phyloP scores from a whole-genome alignment of 1,140 invertebrate genomes.

The Drosophila pseudoobscura region DNA sequence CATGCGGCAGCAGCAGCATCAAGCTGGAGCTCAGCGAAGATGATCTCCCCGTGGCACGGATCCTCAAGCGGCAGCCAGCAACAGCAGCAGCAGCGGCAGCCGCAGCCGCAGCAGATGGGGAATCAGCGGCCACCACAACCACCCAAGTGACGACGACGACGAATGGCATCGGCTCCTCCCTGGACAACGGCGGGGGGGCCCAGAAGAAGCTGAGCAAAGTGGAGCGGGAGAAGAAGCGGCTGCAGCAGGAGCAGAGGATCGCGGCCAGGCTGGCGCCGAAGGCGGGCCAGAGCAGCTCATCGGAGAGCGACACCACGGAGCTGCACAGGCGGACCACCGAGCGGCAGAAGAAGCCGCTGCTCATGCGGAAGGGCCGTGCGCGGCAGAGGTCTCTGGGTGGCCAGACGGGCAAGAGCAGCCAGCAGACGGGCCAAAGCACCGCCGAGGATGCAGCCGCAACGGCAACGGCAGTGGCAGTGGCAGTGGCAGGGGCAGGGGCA shows the following conservation, averaged over 20 bases:
- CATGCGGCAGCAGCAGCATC: slow-evolving; percentile 27
- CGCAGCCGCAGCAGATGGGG: slow-evolving; percentile 36
- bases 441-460: slow-evolving; percentile 18
- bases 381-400: slow-evolving; percentile 29
- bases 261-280: slow-evolving; percentile 64
- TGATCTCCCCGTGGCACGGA: slow-evolving; percentile 66
- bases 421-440: slow-evolving; percentile 6
- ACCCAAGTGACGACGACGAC: slow-evolving; percentile 61
- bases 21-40: slow-evolving; percentile 72
- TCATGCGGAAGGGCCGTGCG: slow-evolving; percentile 58
- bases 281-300: slow-evolving; percentile 67
- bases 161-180: slow-evolving; percentile 45
- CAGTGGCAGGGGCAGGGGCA: background rate
- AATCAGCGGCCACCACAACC: slow-evolving; percentile 54
- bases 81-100: slow-evolving; percentile 8
- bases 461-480: slow-evolving; percentile 7
- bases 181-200: slow-evolving; percentile 30
- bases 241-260: slow-evolving; percentile 72
- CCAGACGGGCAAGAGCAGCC: slow-evolving; percentile 4
- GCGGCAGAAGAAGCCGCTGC: slow-evolving; percentile 68
- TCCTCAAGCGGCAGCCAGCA: slow-evolving; percentile 53
- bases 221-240: slow-evolving; percentile 75
- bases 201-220: slow-evolving; percentile 76
- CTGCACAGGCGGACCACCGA: slow-evolving; percentile 66
- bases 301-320: slow-evolving; percentile 77